These are phyloP conservation scores for Acanthococcus lagerstroemiae DNA, from an alignment of 2,888 invertebrate species.

Conservation along the genomic window DNA sequence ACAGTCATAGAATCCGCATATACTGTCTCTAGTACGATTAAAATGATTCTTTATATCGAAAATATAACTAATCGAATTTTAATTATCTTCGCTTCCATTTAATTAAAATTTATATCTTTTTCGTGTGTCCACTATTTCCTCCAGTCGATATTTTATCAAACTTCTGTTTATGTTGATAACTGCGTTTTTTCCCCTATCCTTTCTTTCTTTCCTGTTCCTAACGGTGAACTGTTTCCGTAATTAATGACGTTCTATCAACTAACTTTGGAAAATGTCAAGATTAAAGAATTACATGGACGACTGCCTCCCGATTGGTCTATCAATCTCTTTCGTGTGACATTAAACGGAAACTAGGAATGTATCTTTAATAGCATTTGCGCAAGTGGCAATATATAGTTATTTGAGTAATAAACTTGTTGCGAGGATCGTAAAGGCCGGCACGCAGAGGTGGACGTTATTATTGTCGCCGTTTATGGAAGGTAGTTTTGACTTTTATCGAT, in stretches of 20 bases:
- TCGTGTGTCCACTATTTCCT: too few relatives aligned
- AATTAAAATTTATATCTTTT: too few relatives aligned
- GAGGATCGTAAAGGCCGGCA: neutral
- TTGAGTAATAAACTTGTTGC: slow-evolving; percentile 1
- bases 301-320: slow-evolving; percentile 28
- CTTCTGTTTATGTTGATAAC: too few relatives aligned
- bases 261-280: slow-evolving; percentile 24
- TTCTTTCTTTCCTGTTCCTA: neutral
- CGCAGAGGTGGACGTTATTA: neutral
- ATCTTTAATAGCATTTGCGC: neutral
- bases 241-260: slow-evolving; percentile 23
- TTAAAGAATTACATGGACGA: slow-evolving; percentile 26
- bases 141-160: too few relatives aligned
- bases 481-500: neutral
- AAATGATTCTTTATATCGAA: too few relatives aligned
- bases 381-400: neutral
- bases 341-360: neutral
- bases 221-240: slow-evolving; percentile 24
- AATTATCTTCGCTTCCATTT: too few relatives aligned
- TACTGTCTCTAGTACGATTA: too few relatives aligned
- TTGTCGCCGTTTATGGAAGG: neutral
- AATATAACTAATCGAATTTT: too few relatives aligned
- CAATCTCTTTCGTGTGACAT: slow-evolving; percentile 18
- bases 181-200: neutral
- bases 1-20: too few relatives aligned